A percentile compares a stretch with the other conserved stretches of the same genome.
Conservation (phyloP, 1,140 invertebrate genomes). For the Orius laevigatus region DNA sequence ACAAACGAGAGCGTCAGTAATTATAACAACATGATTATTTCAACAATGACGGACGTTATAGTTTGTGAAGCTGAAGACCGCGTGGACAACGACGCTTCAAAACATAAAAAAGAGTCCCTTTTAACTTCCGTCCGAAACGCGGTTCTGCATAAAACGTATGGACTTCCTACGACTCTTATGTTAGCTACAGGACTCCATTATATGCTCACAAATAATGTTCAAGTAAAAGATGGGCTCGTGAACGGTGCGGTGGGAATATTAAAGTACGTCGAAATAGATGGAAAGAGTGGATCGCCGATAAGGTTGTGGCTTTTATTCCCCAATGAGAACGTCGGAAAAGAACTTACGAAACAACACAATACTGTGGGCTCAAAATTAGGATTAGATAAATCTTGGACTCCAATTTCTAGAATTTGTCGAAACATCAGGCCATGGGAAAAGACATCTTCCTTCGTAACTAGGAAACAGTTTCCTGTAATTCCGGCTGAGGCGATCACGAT, state of each 20-base stretch:
- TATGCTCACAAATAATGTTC: slow-evolving; percentile 25
- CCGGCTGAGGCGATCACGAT: slow-evolving; percentile 21
- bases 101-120: too few species aligned
- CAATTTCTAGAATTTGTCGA: slow-evolving; percentile 6
- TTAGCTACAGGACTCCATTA: slow-evolving; percentile 22
- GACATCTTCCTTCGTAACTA: slow-evolving; percentile 18
- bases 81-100: too few species aligned
- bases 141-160: too few species aligned
- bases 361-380: slow-evolving; percentile 2
- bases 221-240: slow-evolving; percentile 24
- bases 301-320: slow-evolving; percentile 4
- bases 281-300: not conserved
- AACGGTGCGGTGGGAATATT: slow-evolving; percentile 24
- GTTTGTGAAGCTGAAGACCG: too few species aligned
- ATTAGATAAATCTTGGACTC: slow-evolving; percentile 1
- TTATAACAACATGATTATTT: too few species aligned
- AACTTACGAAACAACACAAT: slow-evolving; percentile 1
- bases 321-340: slow-evolving; percentile 1
- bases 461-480: slow-evolving; percentile 21
- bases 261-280: slow-evolving; percentile 17
- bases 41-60: too few species aligned
- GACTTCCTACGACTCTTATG: too few species aligned
- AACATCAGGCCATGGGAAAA: too few species aligned
- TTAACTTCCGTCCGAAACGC: too few species aligned
- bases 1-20: too few species aligned